Base-by-base conservation (phyloP, 2,113 vertebrate species). In the Chaetura pelagica region DNA sequence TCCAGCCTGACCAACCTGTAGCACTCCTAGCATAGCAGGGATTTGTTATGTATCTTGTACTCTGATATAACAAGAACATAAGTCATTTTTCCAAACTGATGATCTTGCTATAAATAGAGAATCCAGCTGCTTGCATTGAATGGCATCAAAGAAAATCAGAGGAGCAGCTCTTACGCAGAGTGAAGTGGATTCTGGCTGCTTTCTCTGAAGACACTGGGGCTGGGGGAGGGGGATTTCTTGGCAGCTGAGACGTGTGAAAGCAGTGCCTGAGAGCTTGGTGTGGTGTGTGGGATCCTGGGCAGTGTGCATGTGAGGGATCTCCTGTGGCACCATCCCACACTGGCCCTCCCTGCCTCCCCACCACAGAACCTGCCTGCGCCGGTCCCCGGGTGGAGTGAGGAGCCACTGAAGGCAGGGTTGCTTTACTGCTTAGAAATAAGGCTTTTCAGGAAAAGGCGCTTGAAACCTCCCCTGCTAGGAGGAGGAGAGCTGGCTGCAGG, bases 41-140 rank as follows among this genome's bases (percentile, higher is more conserved):
- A 63, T 89, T 94, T 89, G 34, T 94, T 84, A 73, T 44, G 55
- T 73, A 52, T 89, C 73, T 81, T 38, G 76, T 94, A 89, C 84
- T 91, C 68, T 81, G 89, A 57, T 95, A 88, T 84, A 95, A 90
- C 17, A 34, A 75, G 86, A 81, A 83, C 67, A 29, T 76, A 88
- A 93, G 76, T 94, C 5, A 2, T 93, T 59, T 93, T 94, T 86
- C 83, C 76, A 75, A 97, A 94, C 44, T 84, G 89, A 94, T 92
- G 92, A 91, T 95, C 73, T 77, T 81, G 68, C 96, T 97, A 97
- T 93, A 96, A 97, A 97, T 96, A 97, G 95, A 90, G 76, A 92
- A 96, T 95, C 93, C 95, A 97, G 95, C 95, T 95, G 94, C 95
- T 92, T 92, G 80, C 7, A 0, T n/a, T 97, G 96, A 94, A 95